Percentiles rank a stretch among this genome's conserved stretches.
Conservation (phyloP, 2,113 vertebrate species). For the Cyanoderma ruficeps region DNA sequence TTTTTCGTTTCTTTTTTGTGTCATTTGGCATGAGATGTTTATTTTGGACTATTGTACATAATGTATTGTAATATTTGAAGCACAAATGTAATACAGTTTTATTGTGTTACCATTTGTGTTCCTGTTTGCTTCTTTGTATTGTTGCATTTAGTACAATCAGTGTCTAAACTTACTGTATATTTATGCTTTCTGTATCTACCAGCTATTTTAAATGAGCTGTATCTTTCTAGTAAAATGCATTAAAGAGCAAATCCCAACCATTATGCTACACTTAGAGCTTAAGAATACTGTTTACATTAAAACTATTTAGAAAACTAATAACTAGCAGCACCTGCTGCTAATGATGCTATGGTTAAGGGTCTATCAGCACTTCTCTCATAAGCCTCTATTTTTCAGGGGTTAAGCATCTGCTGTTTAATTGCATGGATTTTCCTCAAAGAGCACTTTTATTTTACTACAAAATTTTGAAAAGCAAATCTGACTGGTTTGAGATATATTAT, state of each 20-base stretch:
- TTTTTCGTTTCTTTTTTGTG: slow-evolving; percentile 82
- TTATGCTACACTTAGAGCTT: slow-evolving; percentile 72
- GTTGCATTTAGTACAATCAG: slow-evolving; percentile 86
- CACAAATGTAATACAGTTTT: slow-evolving; percentile 99
- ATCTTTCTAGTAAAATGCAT: slow-evolving; percentile 81
- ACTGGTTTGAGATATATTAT: slow-evolving; percentile 56
- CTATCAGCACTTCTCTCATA: slow-evolving; percentile 68
- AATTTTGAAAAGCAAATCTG: slow-evolving; percentile 69
- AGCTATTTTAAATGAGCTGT: slow-evolving; percentile 84
- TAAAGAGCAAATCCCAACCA: slow-evolving; percentile 77
- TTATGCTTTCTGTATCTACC: slow-evolving; percentile 82
- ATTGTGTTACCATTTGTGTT: slow-evolving; percentile 93
- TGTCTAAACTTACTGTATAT: slow-evolving; percentile 82
- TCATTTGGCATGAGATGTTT: slow-evolving; percentile 97
- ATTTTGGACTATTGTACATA: slow-evolving; percentile 98
- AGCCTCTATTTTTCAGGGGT: slow-evolving; percentile 77
- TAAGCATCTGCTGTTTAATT: slow-evolving; percentile 74
- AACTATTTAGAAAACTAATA: slow-evolving; percentile 66
- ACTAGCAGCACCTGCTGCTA: slow-evolving; percentile 69
- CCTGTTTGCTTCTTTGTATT: slow-evolving; percentile 82
- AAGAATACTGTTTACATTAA: slow-evolving; percentile 73
- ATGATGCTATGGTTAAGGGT: slow-evolving; percentile 53
- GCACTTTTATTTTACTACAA: slow-evolving; percentile 78
- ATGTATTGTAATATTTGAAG: slow-evolving; percentile 97
- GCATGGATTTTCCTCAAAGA: slow-evolving; percentile 69